Conservation (phyloP, 2,113 vertebrate genomes). For the Pogona vitticeps region DNA sequence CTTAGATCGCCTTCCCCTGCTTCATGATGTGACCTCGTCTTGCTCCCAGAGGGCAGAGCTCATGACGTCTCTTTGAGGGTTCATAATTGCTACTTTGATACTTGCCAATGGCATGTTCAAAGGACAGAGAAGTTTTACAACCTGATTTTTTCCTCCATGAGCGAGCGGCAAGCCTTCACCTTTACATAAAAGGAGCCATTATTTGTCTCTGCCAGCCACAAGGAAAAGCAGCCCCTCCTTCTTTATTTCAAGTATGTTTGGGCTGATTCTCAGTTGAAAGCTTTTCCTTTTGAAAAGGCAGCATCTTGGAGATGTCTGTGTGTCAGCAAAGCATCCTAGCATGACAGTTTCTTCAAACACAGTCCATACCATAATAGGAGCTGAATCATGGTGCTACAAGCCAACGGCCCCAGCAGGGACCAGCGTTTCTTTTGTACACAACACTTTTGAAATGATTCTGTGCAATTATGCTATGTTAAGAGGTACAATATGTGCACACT, state of each 20-base stretch:
- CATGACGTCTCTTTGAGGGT: not conserved
- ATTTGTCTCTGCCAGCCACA: not conserved
- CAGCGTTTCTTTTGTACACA: not conserved
- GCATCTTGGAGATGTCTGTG: not conserved
- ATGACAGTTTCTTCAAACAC: not conserved
- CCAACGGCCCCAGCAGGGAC: not conserved
- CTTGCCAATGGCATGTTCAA: fast-evolving
- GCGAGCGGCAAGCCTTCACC: not conserved
- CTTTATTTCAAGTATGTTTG: not conserved
- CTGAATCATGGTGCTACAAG: too few species aligned
- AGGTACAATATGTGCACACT: too few species aligned
- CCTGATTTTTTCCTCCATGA: not conserved
- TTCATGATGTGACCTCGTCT: constrained; percentile 2
- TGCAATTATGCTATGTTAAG: too few species aligned
- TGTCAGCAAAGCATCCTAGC: not conserved
- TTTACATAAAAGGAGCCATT: not conserved
- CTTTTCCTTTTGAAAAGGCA: not conserved
- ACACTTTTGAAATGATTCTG: too few species aligned
- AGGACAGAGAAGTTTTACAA: not conserved
- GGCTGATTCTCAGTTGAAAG: not conserved
- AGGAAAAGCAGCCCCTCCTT: not conserved
- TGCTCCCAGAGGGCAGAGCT: constrained; percentile 27
- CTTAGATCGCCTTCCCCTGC: not conserved
- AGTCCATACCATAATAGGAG: not conserved
- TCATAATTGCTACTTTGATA: constrained; percentile 24